These are phyloP conservation scores for Macrochelys suwanniensis DNA, from an alignment of 2,797 vertebrate genomes.

Conservation along the genomic window DNA sequence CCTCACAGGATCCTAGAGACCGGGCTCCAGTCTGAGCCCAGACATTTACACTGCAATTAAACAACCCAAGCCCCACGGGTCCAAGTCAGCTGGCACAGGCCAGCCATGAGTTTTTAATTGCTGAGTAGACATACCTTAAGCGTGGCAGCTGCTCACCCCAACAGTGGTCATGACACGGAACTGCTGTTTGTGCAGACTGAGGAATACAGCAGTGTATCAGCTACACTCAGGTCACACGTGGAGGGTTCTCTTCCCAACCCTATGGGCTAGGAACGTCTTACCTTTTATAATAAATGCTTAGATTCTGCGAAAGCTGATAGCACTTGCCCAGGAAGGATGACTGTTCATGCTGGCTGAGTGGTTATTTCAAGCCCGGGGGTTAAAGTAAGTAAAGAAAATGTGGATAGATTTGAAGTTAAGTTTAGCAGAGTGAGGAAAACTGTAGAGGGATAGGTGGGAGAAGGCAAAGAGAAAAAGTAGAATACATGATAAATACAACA, in stretches of 20 bases:
- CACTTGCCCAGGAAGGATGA: neutral
- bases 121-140: neutral
- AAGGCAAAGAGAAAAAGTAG: neutral
- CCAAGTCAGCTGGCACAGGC: neutral
- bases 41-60: neutral
- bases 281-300: neutral
- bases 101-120: neutral
- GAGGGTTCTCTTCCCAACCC: neutral
- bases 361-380: neutral
- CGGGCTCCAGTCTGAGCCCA: neutral
- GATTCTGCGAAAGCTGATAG: neutral
- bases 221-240: neutral
- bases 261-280: neutral
- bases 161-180: neutral
- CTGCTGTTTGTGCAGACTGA: neutral
- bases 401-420: neutral
- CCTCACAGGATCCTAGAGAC: neutral
- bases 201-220: neutral
- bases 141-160: neutral
- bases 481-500: neutral
- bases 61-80: neutral
- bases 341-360: neutral
- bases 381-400: neutral
- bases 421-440: neutral
- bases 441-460: neutral